Conservation (phyloP, 2,888 invertebrate species). For the Zeuzera pyrina region DNA sequence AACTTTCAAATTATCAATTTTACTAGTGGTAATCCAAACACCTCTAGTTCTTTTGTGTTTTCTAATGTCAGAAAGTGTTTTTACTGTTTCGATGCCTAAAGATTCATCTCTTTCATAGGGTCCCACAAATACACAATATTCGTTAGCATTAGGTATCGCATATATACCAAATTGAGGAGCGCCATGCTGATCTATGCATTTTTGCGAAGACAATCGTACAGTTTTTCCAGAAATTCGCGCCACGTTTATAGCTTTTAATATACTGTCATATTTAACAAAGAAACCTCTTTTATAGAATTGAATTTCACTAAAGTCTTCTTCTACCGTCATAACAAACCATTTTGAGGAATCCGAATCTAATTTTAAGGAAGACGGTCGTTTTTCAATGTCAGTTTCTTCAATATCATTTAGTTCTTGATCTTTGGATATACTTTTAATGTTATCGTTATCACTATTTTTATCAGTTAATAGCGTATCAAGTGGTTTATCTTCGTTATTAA, state of each 20-base stretch:
- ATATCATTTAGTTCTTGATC: background rate
- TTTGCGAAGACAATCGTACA: conserved; percentile 53
- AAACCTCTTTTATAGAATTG: conserved; percentile 62
- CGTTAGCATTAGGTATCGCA: conserved; percentile 43
- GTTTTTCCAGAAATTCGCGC: conserved; percentile 59
- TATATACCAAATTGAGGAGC: conserved; percentile 56
- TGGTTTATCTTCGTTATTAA: too few relatives aligned
- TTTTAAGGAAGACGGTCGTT: background rate
- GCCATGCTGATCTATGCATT: conserved; percentile 25
- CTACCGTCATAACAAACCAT: conserved; percentile 72
- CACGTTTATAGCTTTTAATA: conserved; percentile 58
- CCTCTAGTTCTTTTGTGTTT: conserved; percentile 40
- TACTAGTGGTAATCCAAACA: conserved; percentile 52
- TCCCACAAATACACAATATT: conserved; percentile 52
- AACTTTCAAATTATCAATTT: conserved; percentile 47
- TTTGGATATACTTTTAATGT: too few relatives aligned
- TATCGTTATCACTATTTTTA: too few relatives aligned
- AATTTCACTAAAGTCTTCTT: conserved; percentile 69
- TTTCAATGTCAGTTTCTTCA: background rate
- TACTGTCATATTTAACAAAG: conserved; percentile 66
- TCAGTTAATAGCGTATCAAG: too few relatives aligned
- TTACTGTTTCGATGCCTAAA: conserved; percentile 54
- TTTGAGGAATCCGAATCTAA: conserved; percentile 34
- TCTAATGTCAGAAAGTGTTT: conserved; percentile 20
- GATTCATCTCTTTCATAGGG: conserved; percentile 52